Evolutionary conservation across 2,888 invertebrate species (phyloP), one percentile per base, ranked within the genome.

Genomic region (Andrena trimmerana): DNA sequence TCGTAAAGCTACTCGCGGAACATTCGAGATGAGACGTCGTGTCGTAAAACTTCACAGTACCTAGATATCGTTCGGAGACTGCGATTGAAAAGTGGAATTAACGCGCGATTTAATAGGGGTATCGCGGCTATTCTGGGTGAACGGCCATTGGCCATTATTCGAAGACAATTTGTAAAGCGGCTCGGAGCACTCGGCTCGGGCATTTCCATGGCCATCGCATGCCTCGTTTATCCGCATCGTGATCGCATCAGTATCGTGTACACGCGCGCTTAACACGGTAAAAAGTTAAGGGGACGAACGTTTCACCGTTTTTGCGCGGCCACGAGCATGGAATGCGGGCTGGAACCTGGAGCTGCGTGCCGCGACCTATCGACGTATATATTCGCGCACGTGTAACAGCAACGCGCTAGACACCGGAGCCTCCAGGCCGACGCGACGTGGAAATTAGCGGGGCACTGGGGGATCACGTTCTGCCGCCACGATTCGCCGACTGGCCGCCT

Each of bases 231-330:
- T 81, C 75, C 66, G 84, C 69, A 59, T 62, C 74, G 78, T 52
- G 73, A 75, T 70, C 85, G 76, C 66, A 74, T 78, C 78, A 31
- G 72, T 62, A 78, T 67, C 60, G 78, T 59, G 63, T 65, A 36
- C 73, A 66, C 66, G 73, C 73, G 76, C 65, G 72, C 63, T 66
- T 69, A 68, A 79, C 83, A 62, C 68, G 72, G 75, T 60, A 87
- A 87, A 75, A 86, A 87, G 72, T 71, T 75, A 77, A 77, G 72
- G 79, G 87, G 73, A 82, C 84, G 82, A 73, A 75, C 87, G 57
- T 87, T 87, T 86, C 82, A 57, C 60, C 59, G 81, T 86, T 87
- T 88, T 87, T 88, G 83, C 73, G 60, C 60, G 63, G 36, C 27
- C 31, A 16, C 80, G 31, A 13, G 3, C 62, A 31, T 31, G 86